A percentile compares a stretch with the other conserved stretches of the same genome.
Conservation (phyloP, 2,888 invertebrate species). For the Scaptomyza caliginosa region DNA sequence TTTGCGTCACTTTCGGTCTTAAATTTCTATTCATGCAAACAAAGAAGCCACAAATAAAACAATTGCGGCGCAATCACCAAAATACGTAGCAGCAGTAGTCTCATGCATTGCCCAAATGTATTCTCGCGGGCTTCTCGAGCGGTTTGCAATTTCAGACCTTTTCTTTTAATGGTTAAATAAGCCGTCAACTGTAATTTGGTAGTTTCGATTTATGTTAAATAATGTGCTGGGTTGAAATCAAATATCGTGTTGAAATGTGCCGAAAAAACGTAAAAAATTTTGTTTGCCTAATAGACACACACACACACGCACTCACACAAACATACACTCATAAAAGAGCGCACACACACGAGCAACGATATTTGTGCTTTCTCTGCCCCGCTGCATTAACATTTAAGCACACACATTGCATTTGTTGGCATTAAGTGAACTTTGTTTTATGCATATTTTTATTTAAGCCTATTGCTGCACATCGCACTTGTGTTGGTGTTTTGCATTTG, state of each 20-base stretch:
- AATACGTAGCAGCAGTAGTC: slow-evolving; percentile 13
- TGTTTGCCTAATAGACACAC: slow-evolving; percentile 62
- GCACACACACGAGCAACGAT: slow-evolving; percentile 31
- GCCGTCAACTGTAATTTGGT: slow-evolving; percentile 7
- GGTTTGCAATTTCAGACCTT: slow-evolving; percentile 1
- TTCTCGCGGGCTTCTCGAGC: slow-evolving; percentile 5
- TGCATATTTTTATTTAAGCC: slow-evolving; percentile 12
- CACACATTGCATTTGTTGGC: slow-evolving; percentile 25
- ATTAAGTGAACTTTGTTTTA: slow-evolving; percentile 20
- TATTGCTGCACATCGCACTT: slow-evolving; percentile 18
- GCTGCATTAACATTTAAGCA: slow-evolving; percentile 26
- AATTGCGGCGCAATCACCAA: slow-evolving; percentile 38
- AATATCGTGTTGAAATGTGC: slow-evolving; percentile 29
- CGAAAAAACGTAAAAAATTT: slow-evolving; percentile 43
- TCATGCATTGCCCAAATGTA: slow-evolving; percentile 40
- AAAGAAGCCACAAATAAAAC: slow-evolving; percentile 47
- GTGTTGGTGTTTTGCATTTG: slow-evolving; percentile 35
- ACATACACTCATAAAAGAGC: slow-evolving; percentile 16
- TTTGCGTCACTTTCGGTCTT: slow-evolving; percentile 38
- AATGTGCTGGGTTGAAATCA: neutral
- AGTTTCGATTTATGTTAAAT: neutral
- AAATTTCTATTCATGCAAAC: slow-evolving; percentile 41
- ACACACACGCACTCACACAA: slow-evolving; percentile 44
- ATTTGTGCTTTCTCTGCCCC: slow-evolving; percentile 45
- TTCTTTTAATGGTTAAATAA: neutral